These are phyloP conservation scores for Lithobates sylvaticus DNA, from an alignment of 2,797 vertebrate species.

Conservation along the genomic window DNA sequence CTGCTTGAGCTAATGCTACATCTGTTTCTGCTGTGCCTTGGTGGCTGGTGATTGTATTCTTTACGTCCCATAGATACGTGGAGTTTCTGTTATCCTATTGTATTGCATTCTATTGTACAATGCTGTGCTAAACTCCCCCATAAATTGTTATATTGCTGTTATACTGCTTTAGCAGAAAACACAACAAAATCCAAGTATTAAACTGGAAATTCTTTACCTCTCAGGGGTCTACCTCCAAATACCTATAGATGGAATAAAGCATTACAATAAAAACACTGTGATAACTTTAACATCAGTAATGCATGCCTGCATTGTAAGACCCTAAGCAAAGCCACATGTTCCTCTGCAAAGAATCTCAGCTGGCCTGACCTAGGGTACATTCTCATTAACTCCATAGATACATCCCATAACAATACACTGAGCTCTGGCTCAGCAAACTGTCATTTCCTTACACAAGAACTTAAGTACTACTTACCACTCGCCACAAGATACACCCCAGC, in stretches of 20 bases:
- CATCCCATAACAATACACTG: conserved; percentile 56
- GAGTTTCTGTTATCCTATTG: neutral
- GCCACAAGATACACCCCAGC: conserved; percentile 29
- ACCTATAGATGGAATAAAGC: conserved; percentile 36
- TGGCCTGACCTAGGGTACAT: conserved; percentile 49
- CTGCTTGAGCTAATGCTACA: neutral
- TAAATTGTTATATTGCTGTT: conserved; percentile 17
- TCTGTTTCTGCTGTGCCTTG: neutral
- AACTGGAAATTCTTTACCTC: conserved; percentile 29
- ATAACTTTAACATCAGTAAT: conserved; percentile 46
- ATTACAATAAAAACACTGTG: conserved; percentile 33
- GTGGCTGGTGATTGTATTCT: neutral
- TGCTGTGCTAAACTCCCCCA: neutral
- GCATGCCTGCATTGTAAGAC: conserved; percentile 24
- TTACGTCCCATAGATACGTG: conserved; percentile 18
- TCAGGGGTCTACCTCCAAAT: conserved; percentile 41
- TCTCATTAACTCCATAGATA: conserved; percentile 61
- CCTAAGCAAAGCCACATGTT: conserved; percentile 59
- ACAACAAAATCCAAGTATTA: conserved; percentile 40
- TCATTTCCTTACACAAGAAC: conserved; percentile 23
- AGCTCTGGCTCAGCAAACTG: conserved; percentile 53
- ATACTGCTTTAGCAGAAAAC: conserved; percentile 13
- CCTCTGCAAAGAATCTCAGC: conserved; percentile 28
- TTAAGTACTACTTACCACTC: conserved; percentile 27
- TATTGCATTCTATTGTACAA: neutral